These are phyloP conservation scores for Sparidentex hasta DNA, from an alignment of 2,797 vertebrate species.

Conservation along the genomic window DNA sequence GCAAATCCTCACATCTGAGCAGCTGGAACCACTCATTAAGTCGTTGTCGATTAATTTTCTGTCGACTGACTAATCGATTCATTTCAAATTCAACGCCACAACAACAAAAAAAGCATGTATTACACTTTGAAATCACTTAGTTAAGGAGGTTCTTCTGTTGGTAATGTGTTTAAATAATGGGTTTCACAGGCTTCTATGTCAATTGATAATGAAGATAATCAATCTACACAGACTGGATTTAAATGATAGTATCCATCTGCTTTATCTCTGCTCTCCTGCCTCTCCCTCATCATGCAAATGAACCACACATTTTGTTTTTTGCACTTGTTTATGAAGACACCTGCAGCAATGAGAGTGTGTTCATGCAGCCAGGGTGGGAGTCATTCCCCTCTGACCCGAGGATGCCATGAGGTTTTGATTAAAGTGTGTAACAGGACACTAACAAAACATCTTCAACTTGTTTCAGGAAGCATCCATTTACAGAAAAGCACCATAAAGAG, in stretches of 20 bases:
- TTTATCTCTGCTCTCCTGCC: not conserved
- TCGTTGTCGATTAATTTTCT: not conserved
- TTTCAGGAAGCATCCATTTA: constrained; percentile 72
- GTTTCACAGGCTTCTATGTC: not conserved
- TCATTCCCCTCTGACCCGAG: not conserved
- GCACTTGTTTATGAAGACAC: not conserved
- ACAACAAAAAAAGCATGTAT: not conserved
- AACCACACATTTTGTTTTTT: constrained; percentile 7
- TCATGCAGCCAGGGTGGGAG: not conserved
- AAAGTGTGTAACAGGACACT: constrained; percentile 30
- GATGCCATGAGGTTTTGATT: constrained; percentile 23
- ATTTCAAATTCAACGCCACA: not conserved
- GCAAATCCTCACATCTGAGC: not conserved
- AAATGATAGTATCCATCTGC: not conserved
- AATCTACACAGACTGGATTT: not conserved
- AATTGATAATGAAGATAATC: not conserved
- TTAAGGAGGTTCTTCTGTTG: not conserved
- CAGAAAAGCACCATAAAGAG: constrained; percentile 50
- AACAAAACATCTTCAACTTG: constrained; percentile 34
- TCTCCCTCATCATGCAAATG: constrained; percentile 6
- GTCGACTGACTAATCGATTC: too few species aligned
- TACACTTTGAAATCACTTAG: not conserved
- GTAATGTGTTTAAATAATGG: not conserved
- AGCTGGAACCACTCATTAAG: not conserved
- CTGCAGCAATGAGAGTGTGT: not conserved